phyloP scores from a whole-genome alignment of 2,113 vertebrate genomes.

The Zosterops hypoxanthus region DNA sequence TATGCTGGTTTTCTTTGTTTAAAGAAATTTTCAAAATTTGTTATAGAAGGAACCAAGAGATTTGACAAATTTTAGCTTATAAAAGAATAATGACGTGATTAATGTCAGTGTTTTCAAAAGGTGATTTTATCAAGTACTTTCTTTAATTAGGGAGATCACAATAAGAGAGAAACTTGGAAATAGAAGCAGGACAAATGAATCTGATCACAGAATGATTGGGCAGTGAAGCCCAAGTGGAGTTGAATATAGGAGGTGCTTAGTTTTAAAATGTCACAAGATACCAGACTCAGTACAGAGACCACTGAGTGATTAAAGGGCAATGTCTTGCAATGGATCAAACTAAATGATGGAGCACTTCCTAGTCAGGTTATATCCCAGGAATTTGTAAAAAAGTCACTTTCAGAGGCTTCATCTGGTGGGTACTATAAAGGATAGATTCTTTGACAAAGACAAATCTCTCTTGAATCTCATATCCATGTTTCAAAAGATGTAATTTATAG shows the following conservation, averaged over 20 bases:
- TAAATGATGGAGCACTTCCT: neutral
- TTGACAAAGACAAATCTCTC: neutral
- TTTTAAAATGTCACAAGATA: neutral
- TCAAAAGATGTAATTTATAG: neutral
- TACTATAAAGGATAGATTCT: neutral
- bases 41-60: neutral
- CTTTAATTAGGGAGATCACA: neutral
- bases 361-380: neutral
- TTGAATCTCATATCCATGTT: neutral
- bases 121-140: neutral
- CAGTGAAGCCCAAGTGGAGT: neutral
- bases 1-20: neutral
- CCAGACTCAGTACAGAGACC: neutral
- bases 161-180: neutral
- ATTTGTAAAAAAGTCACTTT: neutral
- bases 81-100: neutral
- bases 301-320: neutral
- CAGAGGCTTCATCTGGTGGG: neutral
- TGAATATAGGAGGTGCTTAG: neutral
- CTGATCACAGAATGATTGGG: neutral
- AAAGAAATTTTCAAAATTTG: neutral
- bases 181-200: neutral
- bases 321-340: neutral
- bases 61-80: neutral
- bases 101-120: neutral